Base-by-base conservation (phyloP, 2,888 invertebrate genomes). In the Peribatodes rhomboidaria region DNA sequence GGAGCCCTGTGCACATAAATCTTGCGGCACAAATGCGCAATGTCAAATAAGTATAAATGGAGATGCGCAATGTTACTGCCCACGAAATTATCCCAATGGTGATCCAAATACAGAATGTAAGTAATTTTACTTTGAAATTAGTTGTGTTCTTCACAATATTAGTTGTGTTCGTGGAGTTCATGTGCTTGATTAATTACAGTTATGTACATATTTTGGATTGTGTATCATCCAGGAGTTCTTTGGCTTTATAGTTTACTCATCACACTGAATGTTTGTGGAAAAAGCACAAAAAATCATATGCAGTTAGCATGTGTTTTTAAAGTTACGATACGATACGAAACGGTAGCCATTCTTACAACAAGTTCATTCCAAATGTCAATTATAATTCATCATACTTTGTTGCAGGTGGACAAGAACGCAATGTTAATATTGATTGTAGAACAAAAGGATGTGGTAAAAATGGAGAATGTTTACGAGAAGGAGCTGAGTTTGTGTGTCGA, bases 91-190 rank as follows among this genome's bases (percentile, higher is more conserved):
- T 89, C 97, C 98, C 52, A 94, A 95, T 67, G 98, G 98, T 61
- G 97, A 98, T 94, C 97, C 98, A 20, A 95, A 96, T 81, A 95
- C 96, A 77, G 96, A 97, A 95, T 98, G 98, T 98, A 93, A 95
- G 96, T 95, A 74, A 74, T 68, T 16, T 31, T 47, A n/a, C 9
- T 47, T 14, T 47, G 7, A 49, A 18, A 11, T 16, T 16, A 33
- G 14, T 22, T 46, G 3, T n/a, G 14, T 8, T 27, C 13, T 44
- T 18, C 11, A 20, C n/a, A n/a, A n/a, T n/a, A 11, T 16, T 16
- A 33, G 14, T 22, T 46, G 3, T n/a, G 14, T 8, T 27, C 13
- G n/a, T n/a, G n/a, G n/a, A 46, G 22, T 22, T 22, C n/a, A 31
- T 14, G 8, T 27, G 27, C 14, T 16, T 16, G 8, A 41, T 41